Base-by-base conservation (phyloP, 2,113 vertebrate genomes). In the Brachyhypopomus occidentalis region DNA sequence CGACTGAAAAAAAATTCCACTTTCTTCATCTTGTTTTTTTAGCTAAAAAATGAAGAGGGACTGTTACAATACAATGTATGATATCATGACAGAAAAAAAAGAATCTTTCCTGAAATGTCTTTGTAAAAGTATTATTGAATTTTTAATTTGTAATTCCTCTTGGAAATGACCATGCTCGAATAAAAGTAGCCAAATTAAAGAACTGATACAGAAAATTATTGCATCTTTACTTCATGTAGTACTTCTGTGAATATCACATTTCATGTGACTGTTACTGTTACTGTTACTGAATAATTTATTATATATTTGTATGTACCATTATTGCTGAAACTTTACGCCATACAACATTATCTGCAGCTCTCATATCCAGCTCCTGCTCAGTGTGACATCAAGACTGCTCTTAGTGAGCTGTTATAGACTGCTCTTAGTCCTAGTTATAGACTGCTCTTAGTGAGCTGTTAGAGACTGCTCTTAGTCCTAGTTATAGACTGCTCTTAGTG, bases 51-150 rank as follows among this genome's bases (percentile, higher is more conserved):
- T 92, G 92, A 98, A 98, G 95, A 98, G 96, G 96, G 97, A 97
- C 97, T 98, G 97, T 98, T 98, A 97, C 87, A 97, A 97, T 97
- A 97, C 96, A 96, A 98, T 98, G 98, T 99, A 98, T 98, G 96
- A 98, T 98, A 98, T 94, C 95, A 96, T 96, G 95, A 97, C 94
- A 96, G 91, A 91, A 90, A 93, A 89, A 89, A 95, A 95, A 64
- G 22, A 96, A 97, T 95, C 96, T 98, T 99, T 99, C 97, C 97
- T 98, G 96, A 98, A 97, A 97, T 98, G 97, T 98, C 97, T 99
- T 99, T 99, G 98, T 99, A 99, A 99, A 98, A 98, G 97, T 99
- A 99, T 97, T 98, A 99, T 98, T 98, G 97, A 98, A 98, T 98
- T 98, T 98, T 98, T 97, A 96, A 99, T 98, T 99, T 99, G 97